Percentiles rank a stretch among this genome's conserved stretches.
Evolutionary conservation across 2,113 vertebrate genomes (phyloP).

Genomic region (Cyanoliseus patagonus): DNA sequence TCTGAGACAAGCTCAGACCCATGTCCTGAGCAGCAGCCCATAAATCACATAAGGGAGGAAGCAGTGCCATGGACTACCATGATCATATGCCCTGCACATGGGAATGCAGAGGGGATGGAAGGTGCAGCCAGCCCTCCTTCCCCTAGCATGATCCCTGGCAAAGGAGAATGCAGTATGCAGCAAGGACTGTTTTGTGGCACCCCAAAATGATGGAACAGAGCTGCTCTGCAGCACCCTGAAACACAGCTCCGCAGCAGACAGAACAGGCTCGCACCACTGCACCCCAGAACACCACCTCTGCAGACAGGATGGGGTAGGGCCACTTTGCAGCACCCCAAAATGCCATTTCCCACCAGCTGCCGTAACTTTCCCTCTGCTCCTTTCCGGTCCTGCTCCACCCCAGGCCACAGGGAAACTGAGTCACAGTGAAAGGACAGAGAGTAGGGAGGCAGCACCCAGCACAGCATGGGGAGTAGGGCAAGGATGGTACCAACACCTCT

Average conservation of each 20-base stretch:
- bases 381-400: neutral
- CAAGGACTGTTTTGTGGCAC: neutral
- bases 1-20: neutral
- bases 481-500: neutral
- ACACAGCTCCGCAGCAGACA: neutral
- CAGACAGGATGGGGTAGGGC: neutral
- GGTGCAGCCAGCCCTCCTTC: neutral
- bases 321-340: neutral
- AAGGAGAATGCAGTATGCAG: neutral
- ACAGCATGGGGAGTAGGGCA: fast-evolving
- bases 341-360: neutral
- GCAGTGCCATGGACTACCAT: neutral
- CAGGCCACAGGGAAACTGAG: neutral
- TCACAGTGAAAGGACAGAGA: fast-evolving
- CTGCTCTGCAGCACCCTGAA: neutral
- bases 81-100: neutral
- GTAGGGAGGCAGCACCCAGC: neutral
- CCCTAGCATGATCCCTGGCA: neutral
- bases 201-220: neutral
- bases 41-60: neutral
- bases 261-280: neutral
- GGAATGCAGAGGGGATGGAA: neutral
- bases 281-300: neutral
- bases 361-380: neutral
- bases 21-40: neutral